Conservation (phyloP, 2,113 vertebrate species). For the Dermatemys mawii region DNA sequence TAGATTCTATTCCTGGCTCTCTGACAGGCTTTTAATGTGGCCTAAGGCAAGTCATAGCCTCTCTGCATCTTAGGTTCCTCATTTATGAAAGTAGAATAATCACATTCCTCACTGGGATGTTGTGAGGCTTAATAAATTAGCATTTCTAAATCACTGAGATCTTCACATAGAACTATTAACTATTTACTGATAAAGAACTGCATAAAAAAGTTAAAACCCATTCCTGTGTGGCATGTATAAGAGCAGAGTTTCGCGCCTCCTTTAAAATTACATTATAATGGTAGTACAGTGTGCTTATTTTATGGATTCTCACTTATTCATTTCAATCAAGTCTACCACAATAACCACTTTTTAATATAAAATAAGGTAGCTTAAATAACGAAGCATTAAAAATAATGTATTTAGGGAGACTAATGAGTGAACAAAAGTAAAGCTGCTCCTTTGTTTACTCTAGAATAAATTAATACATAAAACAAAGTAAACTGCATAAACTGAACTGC, state of each 20-base stretch:
- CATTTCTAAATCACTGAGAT: background rate
- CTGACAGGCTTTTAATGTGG: background rate
- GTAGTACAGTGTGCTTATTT: background rate
- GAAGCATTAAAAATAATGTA: background rate
- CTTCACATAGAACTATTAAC: background rate
- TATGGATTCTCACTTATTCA: background rate
- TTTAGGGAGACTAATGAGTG: background rate
- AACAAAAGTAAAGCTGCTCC: background rate
- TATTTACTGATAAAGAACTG: background rate
- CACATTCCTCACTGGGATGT: background rate
- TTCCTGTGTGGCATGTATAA: background rate
- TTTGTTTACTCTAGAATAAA: background rate
- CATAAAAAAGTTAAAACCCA: background rate
- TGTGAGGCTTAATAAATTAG: background rate
- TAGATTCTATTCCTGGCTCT: background rate
- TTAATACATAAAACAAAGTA: background rate
- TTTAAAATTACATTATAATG: background rate
- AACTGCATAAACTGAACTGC: background rate
- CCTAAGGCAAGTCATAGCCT: background rate
- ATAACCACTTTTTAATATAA: background rate
- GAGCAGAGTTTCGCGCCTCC: background rate
- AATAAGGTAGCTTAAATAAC: background rate
- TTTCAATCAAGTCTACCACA: background rate
- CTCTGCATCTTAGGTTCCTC: background rate
- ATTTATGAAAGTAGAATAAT: background rate